Evolutionary conservation across 2,797 vertebrate species (phyloP).

Genomic region (Rhinichthys osculus): DNA sequence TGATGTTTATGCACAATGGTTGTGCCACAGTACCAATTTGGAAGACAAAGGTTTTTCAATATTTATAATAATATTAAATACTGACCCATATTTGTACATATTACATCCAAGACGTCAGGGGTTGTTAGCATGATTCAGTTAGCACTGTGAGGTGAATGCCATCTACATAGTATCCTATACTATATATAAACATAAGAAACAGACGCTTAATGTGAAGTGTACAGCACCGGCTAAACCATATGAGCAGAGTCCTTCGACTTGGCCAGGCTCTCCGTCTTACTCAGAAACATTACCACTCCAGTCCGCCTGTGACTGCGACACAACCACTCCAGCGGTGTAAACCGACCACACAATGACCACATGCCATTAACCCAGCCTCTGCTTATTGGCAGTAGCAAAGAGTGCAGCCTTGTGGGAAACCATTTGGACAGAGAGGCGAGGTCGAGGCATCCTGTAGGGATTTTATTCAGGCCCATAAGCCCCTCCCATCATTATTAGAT

Average conservation of each 20-base stretch:
- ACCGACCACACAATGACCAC: slow-evolving; percentile 76
- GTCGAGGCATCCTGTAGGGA: neutral
- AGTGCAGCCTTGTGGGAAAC: slow-evolving; percentile 58
- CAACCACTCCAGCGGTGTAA: slow-evolving; percentile 71
- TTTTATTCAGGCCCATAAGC: neutral
- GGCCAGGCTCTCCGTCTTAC: neutral
- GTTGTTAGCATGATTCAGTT: neutral
- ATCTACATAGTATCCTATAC: neutral
- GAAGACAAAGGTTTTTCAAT: neutral
- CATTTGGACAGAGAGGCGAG: slow-evolving; percentile 26
- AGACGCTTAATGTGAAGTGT: neutral
- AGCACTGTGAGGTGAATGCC: neutral
- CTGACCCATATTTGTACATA: neutral
- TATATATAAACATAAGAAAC: neutral
- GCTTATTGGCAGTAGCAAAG: slow-evolving; percentile 48
- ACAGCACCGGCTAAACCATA: neutral
- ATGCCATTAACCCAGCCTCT: slow-evolving; percentile 69
- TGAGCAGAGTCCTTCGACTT: neutral
- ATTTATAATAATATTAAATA: neutral
- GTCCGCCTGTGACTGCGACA: slow-evolving; percentile 59
- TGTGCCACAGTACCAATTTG: neutral
- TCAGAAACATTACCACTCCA: slow-evolving; percentile 34
- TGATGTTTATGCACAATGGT: neutral
- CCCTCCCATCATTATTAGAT: slow-evolving; percentile 43
- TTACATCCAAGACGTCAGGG: neutral